These are phyloP conservation scores for Oreochromis mossambicus DNA, from an alignment of 2,797 vertebrate genomes.

Conservation along the genomic window DNA sequence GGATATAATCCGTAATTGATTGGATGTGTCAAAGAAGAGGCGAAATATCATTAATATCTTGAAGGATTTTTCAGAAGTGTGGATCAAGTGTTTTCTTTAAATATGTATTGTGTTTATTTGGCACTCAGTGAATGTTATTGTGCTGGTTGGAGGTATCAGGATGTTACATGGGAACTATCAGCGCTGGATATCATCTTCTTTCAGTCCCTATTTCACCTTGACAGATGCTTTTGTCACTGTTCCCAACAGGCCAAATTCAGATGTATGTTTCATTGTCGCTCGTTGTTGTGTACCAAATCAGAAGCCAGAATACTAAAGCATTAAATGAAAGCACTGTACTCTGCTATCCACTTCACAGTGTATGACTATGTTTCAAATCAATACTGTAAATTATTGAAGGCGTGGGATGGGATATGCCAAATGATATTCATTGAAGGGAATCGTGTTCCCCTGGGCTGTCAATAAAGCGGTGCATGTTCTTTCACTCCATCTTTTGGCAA, in stretches of 20 bases:
- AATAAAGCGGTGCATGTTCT: conserved; percentile 57
- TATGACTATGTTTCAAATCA: conserved; percentile 73
- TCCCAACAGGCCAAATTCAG: conserved; percentile 39
- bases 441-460: conserved; percentile 65
- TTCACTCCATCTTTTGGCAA: conserved; percentile 40
- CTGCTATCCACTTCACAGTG: conserved; percentile 60
- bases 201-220: conserved; percentile 47
- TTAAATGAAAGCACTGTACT: conserved; percentile 65
- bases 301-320: conserved; percentile 63
- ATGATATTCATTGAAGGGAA: conserved; percentile 76
- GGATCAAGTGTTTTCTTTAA: conserved; percentile 52
- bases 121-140: conserved; percentile 38
- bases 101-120: conserved; percentile 47
- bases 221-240: conserved; percentile 38
- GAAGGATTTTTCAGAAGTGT: conserved; percentile 21
- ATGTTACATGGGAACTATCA: conserved; percentile 36
- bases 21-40: conserved; percentile 61
- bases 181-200: conserved; percentile 21
- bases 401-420: conserved; percentile 62
- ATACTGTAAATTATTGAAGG: conserved; percentile 79
- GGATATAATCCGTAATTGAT: conserved; percentile 78
- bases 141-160: conserved; percentile 10
- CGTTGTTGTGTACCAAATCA: conserved; percentile 49
- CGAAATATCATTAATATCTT: conserved; percentile 65
- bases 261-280: conserved; percentile 34